phyloP scores from a whole-genome alignment of 2,797 vertebrate genomes.

The Pangasius macronema region DNA sequence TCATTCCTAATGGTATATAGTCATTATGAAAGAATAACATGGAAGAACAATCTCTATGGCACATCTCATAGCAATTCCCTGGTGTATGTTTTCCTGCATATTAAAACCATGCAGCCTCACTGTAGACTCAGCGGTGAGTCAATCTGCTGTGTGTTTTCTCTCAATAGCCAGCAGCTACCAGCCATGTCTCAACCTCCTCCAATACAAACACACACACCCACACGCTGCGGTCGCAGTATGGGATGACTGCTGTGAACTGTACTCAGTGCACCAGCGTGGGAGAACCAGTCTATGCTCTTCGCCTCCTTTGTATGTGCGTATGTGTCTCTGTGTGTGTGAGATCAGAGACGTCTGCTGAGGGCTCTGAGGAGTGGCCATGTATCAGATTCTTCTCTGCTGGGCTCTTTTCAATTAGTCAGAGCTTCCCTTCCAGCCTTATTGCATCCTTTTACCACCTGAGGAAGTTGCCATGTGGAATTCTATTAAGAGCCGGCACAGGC shows the following conservation, averaged over 20 bases:
- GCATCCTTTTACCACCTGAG: conserved; percentile 63
- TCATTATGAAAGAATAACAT: conserved; percentile 11
- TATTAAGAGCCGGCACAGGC: conserved; percentile 64
- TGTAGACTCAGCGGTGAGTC: conserved; percentile 44
- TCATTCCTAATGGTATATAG: conserved; percentile 12
- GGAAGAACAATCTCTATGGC: neutral
- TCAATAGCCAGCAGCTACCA: conserved; percentile 32
- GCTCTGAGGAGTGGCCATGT: conserved; percentile 38
- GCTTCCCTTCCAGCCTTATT: conserved; percentile 55
- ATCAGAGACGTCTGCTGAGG: conserved; percentile 52
- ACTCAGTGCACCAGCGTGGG: conserved; percentile 35
- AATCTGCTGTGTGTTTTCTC: conserved; percentile 47
- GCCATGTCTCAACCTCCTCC: conserved; percentile 32
- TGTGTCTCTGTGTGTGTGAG: conserved; percentile 25
- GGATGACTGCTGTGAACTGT: conserved; percentile 31
- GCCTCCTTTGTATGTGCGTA: conserved; percentile 28
- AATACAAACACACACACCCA: conserved; percentile 37
- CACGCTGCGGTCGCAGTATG: conserved; percentile 32
- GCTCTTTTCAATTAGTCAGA: conserved; percentile 77
- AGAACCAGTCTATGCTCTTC: conserved; percentile 30
- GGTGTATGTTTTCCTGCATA: conserved; percentile 28
- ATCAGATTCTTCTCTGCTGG: conserved; percentile 74
- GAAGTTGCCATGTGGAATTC: conserved; percentile 67
- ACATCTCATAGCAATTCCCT: conserved; percentile 11
- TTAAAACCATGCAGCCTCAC: conserved; percentile 37